Percentiles rank a stretch among this genome's conserved stretches.
These are phyloP conservation scores for Tenthredo mesomela DNA, from an alignment of 2,888 invertebrate species.

Conservation along the genomic window DNA sequence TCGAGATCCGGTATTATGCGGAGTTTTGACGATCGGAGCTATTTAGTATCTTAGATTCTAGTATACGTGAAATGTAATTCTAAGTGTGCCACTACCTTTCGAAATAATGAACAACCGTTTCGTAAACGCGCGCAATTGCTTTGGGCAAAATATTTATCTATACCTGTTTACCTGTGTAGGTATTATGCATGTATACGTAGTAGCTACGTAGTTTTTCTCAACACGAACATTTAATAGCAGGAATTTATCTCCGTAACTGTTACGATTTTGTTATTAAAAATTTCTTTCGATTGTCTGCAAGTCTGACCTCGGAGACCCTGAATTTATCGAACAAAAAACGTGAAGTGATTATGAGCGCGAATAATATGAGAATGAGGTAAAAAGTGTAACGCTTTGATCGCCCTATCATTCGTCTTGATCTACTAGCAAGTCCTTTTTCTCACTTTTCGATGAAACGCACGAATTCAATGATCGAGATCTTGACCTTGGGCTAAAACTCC, in stretches of 20 bases:
- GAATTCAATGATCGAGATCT: slow-evolving; percentile 29
- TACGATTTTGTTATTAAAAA: not conserved
- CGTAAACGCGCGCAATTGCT: slow-evolving; percentile 26
- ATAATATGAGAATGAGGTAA: not conserved
- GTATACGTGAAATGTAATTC: slow-evolving; percentile 22
- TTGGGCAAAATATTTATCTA: not conserved
- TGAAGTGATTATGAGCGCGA: not conserved
- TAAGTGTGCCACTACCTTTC: slow-evolving; percentile 38
- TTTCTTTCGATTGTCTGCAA: not conserved
- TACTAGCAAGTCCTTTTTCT: not conserved
- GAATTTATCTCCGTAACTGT: not conserved
- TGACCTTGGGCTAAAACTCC: slow-evolving; percentile 35
- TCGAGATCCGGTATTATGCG: slow-evolving; percentile 34
- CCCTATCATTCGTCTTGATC: slow-evolving; percentile 24
- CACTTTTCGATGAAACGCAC: not conserved
- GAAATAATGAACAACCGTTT: slow-evolving; percentile 6
- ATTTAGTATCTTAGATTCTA: not conserved
- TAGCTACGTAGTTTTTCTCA: not conserved
- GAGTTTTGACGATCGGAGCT: slow-evolving; percentile 18
- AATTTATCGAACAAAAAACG: not conserved
- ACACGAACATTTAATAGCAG: not conserved
- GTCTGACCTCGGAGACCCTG: slow-evolving; percentile 8
- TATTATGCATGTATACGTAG: not conserved
- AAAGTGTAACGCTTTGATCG: not conserved
- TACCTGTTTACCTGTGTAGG: not conserved